These are phyloP conservation scores for Cirrhinus molitorella DNA, from an alignment of 2,797 vertebrate genomes.

Conservation along the genomic window DNA sequence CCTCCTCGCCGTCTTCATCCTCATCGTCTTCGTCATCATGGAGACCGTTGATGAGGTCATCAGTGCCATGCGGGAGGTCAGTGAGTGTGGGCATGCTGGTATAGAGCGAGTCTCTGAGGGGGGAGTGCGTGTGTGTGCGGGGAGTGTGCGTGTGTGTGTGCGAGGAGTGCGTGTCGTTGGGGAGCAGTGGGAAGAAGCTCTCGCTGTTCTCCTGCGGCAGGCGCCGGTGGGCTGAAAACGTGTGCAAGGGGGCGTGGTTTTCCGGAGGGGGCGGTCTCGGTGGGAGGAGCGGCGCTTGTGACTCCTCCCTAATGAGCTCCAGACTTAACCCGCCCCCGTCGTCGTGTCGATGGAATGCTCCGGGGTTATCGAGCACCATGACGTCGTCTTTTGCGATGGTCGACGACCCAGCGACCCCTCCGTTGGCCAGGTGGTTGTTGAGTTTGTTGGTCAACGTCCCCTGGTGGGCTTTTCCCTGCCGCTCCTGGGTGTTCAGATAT, in stretches of 20 bases:
- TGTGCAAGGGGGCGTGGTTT: constrained; percentile 87
- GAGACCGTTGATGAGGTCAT: constrained; percentile 73
- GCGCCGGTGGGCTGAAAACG: constrained; percentile 85
- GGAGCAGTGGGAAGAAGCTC: constrained; percentile 97
- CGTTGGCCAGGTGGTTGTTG: constrained; percentile 87
- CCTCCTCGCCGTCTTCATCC: constrained; percentile 78
- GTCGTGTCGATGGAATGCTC: constrained; percentile 88
- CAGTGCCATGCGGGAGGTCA: constrained; percentile 80
- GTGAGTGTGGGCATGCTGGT: constrained; percentile 97
- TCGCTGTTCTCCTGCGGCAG: constrained; percentile 95
- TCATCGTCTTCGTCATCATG: constrained; percentile 86
- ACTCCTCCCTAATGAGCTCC: constrained; percentile 96
- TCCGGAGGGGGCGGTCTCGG: constrained; percentile 87
- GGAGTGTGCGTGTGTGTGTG: constrained; percentile 91
- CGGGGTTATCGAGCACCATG: constrained; percentile 81
- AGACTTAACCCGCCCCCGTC: constrained; percentile 86
- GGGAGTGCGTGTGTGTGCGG: constrained; percentile 64
- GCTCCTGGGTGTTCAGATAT: constrained; percentile 96
- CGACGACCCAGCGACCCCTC: constrained; percentile 76
- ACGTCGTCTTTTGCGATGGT: constrained; percentile 74
- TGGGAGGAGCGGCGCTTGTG: constrained; percentile 91
- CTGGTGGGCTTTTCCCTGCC: constrained; percentile 80
- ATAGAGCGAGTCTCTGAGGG: constrained; percentile 96
- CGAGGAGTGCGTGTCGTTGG: constrained; percentile 91
- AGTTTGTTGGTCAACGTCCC: constrained; percentile 90